Conservation (phyloP, 92 coral and sea anemone genomes). For the Hydrozoanthus gracilis region DNA sequence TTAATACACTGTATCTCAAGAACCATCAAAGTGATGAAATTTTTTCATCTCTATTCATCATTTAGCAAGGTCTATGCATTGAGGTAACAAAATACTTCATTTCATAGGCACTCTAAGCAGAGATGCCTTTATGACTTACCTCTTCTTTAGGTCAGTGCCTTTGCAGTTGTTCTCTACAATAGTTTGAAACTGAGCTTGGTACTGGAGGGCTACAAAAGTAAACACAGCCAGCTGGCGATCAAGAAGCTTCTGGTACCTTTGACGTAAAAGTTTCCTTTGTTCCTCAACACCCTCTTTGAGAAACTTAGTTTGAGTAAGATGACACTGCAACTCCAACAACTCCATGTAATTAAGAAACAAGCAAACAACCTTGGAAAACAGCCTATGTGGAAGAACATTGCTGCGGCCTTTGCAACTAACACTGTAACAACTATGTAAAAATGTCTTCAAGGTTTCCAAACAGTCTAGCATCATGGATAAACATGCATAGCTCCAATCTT, state of each 20-base stretch:
- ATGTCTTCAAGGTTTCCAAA: conserved; percentile 24
- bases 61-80: too few relatives aligned
- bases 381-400: background rate
- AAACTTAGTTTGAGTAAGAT: conserved; percentile 20
- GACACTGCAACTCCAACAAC: conserved; percentile 35
- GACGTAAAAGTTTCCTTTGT: conserved; percentile 36
- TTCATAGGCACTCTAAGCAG: too few relatives aligned
- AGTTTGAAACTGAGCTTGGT: conserved; percentile 65
- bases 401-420: background rate
- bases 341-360: conserved; percentile 23
- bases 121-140: background rate
- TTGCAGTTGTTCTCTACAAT: background rate
- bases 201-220: conserved; percentile 60
- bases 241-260: conserved; percentile 64
- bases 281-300: conserved; percentile 12
- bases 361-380: background rate
- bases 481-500: conserved; percentile 12
- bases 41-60: too few relatives aligned
- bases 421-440: conserved; percentile 21
- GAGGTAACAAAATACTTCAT: too few relatives aligned
- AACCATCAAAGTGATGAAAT: too few relatives aligned
- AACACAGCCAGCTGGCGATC: conserved; percentile 68
- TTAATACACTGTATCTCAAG: too few relatives aligned
- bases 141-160: conserved; percentile 23
- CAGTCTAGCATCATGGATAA: conserved; percentile 30